These are phyloP conservation scores for Acrobasis consociella DNA, from an alignment of 2,888 invertebrate species.

Conservation along the genomic window DNA sequence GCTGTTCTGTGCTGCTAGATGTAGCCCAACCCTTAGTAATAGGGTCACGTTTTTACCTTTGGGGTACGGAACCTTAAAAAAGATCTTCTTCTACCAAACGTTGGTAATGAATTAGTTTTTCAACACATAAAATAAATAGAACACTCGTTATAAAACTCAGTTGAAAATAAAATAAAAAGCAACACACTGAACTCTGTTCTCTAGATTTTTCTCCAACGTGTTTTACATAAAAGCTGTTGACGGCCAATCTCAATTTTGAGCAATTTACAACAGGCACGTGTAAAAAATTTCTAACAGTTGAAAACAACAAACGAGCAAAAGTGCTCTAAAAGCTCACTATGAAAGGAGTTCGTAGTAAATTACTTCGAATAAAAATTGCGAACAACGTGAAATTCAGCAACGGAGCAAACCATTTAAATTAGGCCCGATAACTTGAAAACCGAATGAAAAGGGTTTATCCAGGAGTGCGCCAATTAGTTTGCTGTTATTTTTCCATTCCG, in stretches of 20 bases:
- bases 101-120: no score
- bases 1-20: no score
- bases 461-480: conserved; percentile 79
- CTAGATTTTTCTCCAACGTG: conserved; percentile 2
- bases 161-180: background rate
- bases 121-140: no score
- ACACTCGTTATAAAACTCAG: background rate
- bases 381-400: conserved; percentile 57
- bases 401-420: conserved; percentile 79
- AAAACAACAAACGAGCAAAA: conserved; percentile 25
- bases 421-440: conserved; percentile 76
- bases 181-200: background rate
- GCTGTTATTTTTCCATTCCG: conserved; percentile 80
- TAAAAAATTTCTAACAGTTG: conserved; percentile 13
- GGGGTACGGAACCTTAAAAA: no score
- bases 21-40: no score
- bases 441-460: conserved; percentile 76
- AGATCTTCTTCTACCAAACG: no score
- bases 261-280: conserved; percentile 16
- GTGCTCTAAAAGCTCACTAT: conserved; percentile 21
- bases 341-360: conserved; percentile 37
- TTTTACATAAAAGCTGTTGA: conserved; percentile 20
- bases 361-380: conserved; percentile 53
- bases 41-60: no score
- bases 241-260: conserved; percentile 14